Base-by-base conservation (phyloP, 2,888 invertebrate species). In the Ormyrus nitidulus region DNA sequence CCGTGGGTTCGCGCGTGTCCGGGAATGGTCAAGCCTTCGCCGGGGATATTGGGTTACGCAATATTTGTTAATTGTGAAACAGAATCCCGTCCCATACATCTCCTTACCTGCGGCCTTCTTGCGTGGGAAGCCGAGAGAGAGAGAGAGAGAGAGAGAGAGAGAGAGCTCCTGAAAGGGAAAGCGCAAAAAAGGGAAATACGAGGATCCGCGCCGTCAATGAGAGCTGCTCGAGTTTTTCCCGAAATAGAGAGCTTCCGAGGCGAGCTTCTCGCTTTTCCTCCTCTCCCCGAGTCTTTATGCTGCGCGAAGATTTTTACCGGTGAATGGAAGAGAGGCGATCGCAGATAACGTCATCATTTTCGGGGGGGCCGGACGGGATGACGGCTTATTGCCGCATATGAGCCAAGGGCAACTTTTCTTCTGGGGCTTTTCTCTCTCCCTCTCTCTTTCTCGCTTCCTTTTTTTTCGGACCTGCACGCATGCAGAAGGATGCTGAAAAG, bases 61-160 rank as follows among this genome's bases (percentile, higher is more conserved):
- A 88, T 87, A 87, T 90, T 88, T 88, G 90, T 90, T 89, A 90
- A 90, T 90, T 89, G 88, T 89, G 90, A 88, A 89, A 90, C 84
- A 85, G 84, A 87, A 90, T 86, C 85, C 84, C 80, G 70, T 59
- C 68, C 19, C 48, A 6, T 68, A 70, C 76, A 80, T 80, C 85
- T 85, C 85, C 84, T 86, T 83, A 79, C 69, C 72, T 66, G 72
- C 66, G 54, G 34, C 46, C n/a, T 51, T 77, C 64, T 76, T 66
- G 81, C 86, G 86, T 87, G 87, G 87, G 87, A 87, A 87, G 86
- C 44, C 13, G 46, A n/a, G 48, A 19, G 19, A 19, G 19, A 19
- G 19, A 19, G 19, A 19, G 19, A 19, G 19, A 19, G 19, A 19
- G 44, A 19, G 19, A 19, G 19, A 19, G 19, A 19, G 19, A 19